Conservation (phyloP, 1,140 invertebrate species). For the Drosophila sechellia region DNA sequence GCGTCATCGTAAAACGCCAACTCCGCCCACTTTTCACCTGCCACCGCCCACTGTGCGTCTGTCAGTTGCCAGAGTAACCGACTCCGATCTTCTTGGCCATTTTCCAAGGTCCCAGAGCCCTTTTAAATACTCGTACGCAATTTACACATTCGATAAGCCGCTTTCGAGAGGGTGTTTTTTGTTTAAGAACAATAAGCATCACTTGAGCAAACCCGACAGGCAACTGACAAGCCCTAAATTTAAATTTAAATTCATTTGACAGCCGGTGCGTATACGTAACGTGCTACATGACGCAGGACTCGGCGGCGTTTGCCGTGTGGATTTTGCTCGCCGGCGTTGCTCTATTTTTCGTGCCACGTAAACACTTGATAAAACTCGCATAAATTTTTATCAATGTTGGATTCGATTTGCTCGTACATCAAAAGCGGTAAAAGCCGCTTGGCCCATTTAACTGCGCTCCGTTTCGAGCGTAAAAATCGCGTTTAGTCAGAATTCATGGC, state of each 20-base stretch:
- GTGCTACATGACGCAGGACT: constrained; percentile 11
- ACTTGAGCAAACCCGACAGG: constrained; percentile 55
- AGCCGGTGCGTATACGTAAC: constrained; percentile 44
- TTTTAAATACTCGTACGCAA: constrained; percentile 63
- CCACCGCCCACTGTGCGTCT: constrained; percentile 18
- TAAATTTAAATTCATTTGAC: constrained; percentile 40
- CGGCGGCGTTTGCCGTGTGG: neutral
- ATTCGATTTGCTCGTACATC: constrained; percentile 38
- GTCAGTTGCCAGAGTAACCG: constrained; percentile 63
- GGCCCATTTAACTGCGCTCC: constrained; percentile 43
- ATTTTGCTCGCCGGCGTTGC: constrained; percentile 51
- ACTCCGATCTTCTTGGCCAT: constrained; percentile 9
- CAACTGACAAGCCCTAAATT: constrained; percentile 55
- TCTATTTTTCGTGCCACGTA: constrained; percentile 69
- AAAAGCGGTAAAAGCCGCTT: constrained; percentile 44
- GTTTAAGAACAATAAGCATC: constrained; percentile 67
- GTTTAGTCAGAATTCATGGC: constrained; percentile 39
- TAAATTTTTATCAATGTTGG: constrained; percentile 73
- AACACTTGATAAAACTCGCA: constrained; percentile 81
- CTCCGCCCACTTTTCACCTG: neutral
- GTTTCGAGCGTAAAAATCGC: constrained; percentile 52
- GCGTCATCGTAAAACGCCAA: constrained; percentile 14
- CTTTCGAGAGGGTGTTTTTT: constrained; percentile 13
- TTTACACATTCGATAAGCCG: constrained; percentile 48
- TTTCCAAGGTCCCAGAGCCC: constrained; percentile 24